Conservation (phyloP, 2,888 invertebrate species). For the Nomada ferruginata region DNA sequence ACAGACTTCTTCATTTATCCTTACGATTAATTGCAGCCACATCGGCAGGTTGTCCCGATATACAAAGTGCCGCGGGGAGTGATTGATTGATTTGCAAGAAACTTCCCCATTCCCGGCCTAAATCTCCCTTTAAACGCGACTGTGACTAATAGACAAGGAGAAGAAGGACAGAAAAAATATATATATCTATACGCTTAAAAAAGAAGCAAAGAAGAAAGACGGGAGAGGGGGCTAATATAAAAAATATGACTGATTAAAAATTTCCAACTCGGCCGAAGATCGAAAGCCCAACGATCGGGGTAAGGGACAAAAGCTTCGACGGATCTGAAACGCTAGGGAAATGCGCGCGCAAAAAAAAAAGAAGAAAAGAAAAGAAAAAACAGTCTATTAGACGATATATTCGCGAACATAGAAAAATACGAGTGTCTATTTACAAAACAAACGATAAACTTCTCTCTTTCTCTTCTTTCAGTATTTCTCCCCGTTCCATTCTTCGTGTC, state of each 20-base stretch:
- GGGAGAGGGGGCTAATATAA: background rate
- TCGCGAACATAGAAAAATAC: slow-evolving; percentile 78
- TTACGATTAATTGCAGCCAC: slow-evolving; percentile 31
- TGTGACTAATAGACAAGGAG: background rate
- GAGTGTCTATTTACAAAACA: slow-evolving; percentile 77
- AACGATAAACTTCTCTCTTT: slow-evolving; percentile 61
- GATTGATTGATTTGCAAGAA: slow-evolving; percentile 1
- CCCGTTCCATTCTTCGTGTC: slow-evolving; percentile 31
- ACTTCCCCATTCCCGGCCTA: background rate
- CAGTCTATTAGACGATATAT: slow-evolving; percentile 63
- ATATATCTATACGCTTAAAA: background rate
- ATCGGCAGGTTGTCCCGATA: slow-evolving; percentile 18
- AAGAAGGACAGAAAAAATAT: background rate
- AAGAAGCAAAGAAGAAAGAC: background rate
- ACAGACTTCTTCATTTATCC: slow-evolving; percentile 37
- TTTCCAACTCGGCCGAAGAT: slow-evolving; percentile 30
- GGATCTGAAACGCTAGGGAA: slow-evolving; percentile 72
- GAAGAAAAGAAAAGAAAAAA: slow-evolving; percentile 55
- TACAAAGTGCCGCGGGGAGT: slow-evolving; percentile 10
- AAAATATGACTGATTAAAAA: slow-evolving; percentile 10
- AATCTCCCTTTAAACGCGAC: slow-evolving; percentile 2
- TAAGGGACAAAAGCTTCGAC: slow-evolving; percentile 54
- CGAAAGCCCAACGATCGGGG: background rate
- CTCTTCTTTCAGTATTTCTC: slow-evolving; percentile 4
- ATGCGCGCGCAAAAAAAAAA: slow-evolving; percentile 45